Percentiles rank a stretch among this genome's conserved stretches.
Evolutionary conservation across 2,888 invertebrate genomes (phyloP).

Genomic region (Erebia ligea): DNA sequence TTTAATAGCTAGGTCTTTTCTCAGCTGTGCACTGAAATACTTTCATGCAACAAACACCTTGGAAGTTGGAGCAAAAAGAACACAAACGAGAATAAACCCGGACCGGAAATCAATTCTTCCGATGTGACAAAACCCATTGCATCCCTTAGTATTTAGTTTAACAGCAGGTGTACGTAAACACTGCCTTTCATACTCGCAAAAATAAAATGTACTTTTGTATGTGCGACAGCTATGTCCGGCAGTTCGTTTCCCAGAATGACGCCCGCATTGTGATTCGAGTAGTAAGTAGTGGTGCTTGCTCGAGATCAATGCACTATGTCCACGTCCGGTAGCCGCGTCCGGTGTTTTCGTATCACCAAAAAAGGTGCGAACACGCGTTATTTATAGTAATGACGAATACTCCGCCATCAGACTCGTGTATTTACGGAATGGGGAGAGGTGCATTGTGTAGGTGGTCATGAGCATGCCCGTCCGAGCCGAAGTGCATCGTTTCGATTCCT

Average conservation of each 20-base stretch:
- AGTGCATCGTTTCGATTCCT: slow-evolving; percentile 14
- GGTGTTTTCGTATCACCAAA: slow-evolving; percentile 79
- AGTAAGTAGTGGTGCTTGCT: slow-evolving; percentile 58
- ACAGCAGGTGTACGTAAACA: slow-evolving; percentile 28
- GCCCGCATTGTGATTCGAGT: slow-evolving; percentile 43
- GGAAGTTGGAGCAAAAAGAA: not conserved
- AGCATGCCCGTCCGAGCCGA: slow-evolving; percentile 18
- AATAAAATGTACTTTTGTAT: slow-evolving; percentile 49
- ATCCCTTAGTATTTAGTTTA: slow-evolving; percentile 14
- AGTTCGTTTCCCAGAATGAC: slow-evolving; percentile 58
- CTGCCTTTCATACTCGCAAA: slow-evolving; percentile 24
- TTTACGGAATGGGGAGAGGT: slow-evolving; percentile 67
- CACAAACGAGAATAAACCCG: not conserved
- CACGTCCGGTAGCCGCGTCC: slow-evolving; percentile 79
- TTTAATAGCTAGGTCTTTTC: slow-evolving; percentile 80
- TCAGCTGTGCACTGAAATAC: slow-evolving; percentile 67
- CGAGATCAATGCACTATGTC: slow-evolving; percentile 69
- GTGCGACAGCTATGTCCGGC: slow-evolving; percentile 70
- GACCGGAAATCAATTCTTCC: slow-evolving; percentile 44
- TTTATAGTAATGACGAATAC: slow-evolving; percentile 77
- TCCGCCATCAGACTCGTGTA: slow-evolving; percentile 62
- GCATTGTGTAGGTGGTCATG: slow-evolving; percentile 47
- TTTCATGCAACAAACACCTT: slow-evolving; percentile 7
- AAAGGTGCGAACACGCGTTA: slow-evolving; percentile 79
- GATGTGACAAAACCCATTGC: slow-evolving; percentile 53